Evolutionary conservation across 2,113 vertebrate species (phyloP), one percentile per base, ranked within the genome.

Genomic region (Turdus rufiventris): DNA sequence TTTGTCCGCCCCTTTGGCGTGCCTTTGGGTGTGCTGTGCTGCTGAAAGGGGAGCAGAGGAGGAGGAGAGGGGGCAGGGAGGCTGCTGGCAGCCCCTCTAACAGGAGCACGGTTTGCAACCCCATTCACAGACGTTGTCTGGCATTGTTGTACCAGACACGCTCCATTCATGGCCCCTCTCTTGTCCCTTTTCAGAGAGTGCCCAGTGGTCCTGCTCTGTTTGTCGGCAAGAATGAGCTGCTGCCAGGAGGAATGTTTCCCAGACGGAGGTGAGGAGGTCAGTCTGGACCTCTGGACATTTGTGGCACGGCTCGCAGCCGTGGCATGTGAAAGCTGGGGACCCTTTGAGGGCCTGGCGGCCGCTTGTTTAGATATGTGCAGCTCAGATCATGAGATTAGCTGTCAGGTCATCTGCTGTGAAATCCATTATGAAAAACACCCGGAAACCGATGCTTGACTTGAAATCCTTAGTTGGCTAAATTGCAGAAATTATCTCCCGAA

Each of bases 341-440:
- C 73, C 76, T 96, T 96, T 83, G 94, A 24, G 87, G 71, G 87
- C 68, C 57, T 84, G 86, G 60, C 1, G 26, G 93, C 72, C 5
- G 92, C 62, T 89, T 97, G 96, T 96, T 89, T 92, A 88, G 57
- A 23, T 65, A 63, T 77, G 71, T 57, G 84, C 75, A 3, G 65
- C 95, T 98, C 97, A 97, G 98, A 98, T 98, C 98, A 97, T 91
- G 95, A 98, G 98, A 98, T 98, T 98, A 98, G 98, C 98, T 98
- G 96, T 98, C 98, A 98, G 98, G 98, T 98, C 98, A 98, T 98
- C 98, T 98, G 97, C 98, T 98, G 97, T 97, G 96, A 98, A 98
- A 98, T 98, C 98, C 98, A 98, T 99, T 97, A 97, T 96, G 97
- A 97, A 97, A 95, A 97, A 96, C 80, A 90, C 95, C 78, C 88